A percentile compares a stretch with the other conserved stretches of the same genome.
Conservation (phyloP, 2,797 vertebrate species). For the Acanthurus leucopareius region DNA sequence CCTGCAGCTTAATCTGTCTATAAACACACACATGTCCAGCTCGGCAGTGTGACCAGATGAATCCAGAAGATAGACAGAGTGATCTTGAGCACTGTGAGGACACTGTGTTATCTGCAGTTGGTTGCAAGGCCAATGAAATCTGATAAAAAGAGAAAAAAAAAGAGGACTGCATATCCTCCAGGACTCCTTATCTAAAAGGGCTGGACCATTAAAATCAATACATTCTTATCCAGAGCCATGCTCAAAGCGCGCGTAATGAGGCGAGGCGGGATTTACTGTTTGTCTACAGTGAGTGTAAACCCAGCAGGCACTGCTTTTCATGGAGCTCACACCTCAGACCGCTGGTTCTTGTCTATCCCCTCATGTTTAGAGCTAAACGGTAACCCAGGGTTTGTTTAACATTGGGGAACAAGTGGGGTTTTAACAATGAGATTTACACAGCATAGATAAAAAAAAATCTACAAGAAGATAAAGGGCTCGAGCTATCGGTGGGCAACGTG, state of each 20-base stretch:
- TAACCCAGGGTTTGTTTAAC: slow-evolving; percentile 12
- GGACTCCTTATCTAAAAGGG: slow-evolving; percentile 69
- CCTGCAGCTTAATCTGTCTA: slow-evolving; percentile 61
- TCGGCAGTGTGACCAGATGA: slow-evolving; percentile 51
- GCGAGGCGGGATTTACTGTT: slow-evolving; percentile 55
- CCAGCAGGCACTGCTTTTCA: slow-evolving; percentile 18
- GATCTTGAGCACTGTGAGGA: slow-evolving; percentile 55
- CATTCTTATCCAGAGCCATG: slow-evolving; percentile 54
- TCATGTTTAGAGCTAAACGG: slow-evolving; percentile 21
- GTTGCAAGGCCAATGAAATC: slow-evolving; percentile 48
- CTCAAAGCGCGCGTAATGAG: slow-evolving; percentile 62
- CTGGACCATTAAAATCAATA: slow-evolving; percentile 64
- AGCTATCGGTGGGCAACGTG: no score
- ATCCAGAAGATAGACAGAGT: slow-evolving; percentile 42
- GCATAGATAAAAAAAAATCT: neutral
- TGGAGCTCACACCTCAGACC: slow-evolving; percentile 15
- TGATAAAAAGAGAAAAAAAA: slow-evolving; percentile 35
- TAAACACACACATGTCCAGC: slow-evolving; percentile 58
- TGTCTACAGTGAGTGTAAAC: slow-evolving; percentile 36
- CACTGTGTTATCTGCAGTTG: slow-evolving; percentile 54
- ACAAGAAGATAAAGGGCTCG: no score
- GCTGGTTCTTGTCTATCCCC: slow-evolving; percentile 1
- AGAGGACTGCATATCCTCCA: slow-evolving; percentile 43
- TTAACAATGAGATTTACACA: neutral
- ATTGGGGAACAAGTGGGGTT: neutral